Conservation (phyloP, 2,888 invertebrate genomes). For the Uropetala carovei region DNA sequence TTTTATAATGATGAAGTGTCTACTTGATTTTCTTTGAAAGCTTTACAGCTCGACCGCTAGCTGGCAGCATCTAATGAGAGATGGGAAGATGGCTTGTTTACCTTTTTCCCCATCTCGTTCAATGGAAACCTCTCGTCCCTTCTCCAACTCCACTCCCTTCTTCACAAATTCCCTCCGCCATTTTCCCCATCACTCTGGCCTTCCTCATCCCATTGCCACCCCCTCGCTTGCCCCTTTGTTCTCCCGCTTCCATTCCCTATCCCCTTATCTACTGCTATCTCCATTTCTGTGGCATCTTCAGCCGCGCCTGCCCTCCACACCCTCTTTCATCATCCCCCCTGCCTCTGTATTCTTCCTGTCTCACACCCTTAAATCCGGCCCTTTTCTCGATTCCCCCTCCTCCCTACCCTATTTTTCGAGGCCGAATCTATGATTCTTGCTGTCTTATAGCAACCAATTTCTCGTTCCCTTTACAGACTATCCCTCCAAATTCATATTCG, state of each 20-base stretch:
- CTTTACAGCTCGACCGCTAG: neutral
- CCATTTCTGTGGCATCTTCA: no score
- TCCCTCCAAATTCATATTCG: no score
- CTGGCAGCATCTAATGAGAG: neutral
- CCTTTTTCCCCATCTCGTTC: neutral
- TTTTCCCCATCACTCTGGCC: no score
- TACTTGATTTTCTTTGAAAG: neutral
- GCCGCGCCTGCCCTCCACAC: neutral
- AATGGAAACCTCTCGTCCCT: neutral
- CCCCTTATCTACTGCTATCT: no score
- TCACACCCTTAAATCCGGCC: neutral
- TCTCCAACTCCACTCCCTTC: neutral
- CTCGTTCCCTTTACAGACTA: no score
- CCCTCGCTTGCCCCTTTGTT: neutral
- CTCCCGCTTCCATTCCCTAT: neutral
- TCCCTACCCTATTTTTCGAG: no score
- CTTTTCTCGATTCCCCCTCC: neutral
- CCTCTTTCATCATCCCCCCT: neutral
- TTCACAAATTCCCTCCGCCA: no score
- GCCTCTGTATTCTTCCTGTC: neutral
- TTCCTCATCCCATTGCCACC: neutral
- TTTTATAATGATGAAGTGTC: no score
- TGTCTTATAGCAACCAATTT: no score
- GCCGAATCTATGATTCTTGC: no score
- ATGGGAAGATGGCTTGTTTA: neutral